These are phyloP conservation scores for Liolophura sinensis DNA, from an alignment of 1,140 invertebrate species.

Conservation along the genomic window DNA sequence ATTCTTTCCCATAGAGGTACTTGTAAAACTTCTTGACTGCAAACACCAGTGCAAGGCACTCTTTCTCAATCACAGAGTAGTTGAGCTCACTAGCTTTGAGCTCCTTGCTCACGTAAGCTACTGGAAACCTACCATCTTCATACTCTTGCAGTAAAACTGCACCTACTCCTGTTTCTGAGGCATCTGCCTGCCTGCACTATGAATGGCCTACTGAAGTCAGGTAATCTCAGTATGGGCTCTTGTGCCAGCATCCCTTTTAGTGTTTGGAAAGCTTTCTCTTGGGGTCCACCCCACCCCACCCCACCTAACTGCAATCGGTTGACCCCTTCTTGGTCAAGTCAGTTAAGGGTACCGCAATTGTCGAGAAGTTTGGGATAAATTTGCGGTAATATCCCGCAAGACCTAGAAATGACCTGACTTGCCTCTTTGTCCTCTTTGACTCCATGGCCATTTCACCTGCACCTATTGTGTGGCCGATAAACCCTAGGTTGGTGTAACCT, in stretches of 20 bases:
- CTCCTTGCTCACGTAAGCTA: conserved; percentile 30
- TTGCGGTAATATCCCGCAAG: conserved; percentile 24
- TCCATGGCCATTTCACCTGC: conserved; percentile 39
- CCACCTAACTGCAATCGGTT: no score
- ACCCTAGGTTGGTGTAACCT: conserved; percentile 15
- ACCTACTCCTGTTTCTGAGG: no score
- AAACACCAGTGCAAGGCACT: conserved; percentile 55
- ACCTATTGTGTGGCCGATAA: conserved; percentile 23
- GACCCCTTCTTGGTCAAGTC: conserved; percentile 26
- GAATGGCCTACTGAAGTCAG: conserved; percentile 48
- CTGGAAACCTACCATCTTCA: conserved; percentile 17
- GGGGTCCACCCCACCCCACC: conserved; percentile 20
- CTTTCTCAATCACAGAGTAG: conserved; percentile 56
- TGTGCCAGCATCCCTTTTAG: conserved; percentile 22
- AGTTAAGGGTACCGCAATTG: conserved; percentile 43
- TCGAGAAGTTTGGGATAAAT: conserved; percentile 55
- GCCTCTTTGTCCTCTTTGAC: conserved; percentile 45
- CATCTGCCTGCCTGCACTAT: no score
- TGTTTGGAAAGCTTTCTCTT: conserved; percentile 23
- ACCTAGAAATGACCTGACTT: conserved; percentile 36
- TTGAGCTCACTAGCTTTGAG: conserved; percentile 16
- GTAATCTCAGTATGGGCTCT: conserved; percentile 36
- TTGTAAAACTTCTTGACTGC: conserved; percentile 52
- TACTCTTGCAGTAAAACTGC: conserved; percentile 30
- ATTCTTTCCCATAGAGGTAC: conserved; percentile 39